Conservation (phyloP, 2,888 invertebrate species). For the Dicyrtomina minuta region DNA sequence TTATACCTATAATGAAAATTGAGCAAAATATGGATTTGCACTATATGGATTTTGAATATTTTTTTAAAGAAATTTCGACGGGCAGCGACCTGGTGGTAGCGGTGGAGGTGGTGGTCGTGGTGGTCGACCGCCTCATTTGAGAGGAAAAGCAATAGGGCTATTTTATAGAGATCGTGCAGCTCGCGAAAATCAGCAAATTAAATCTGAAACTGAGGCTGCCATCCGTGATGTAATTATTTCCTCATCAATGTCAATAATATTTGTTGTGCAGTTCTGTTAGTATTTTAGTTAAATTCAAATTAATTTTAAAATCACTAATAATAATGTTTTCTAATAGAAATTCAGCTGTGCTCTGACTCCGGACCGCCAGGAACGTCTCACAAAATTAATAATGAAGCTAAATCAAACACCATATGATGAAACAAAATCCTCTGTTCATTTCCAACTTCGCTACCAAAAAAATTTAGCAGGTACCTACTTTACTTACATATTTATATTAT, state of each 20-base stretch:
- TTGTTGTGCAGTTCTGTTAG: not conserved
- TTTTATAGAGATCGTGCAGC: conserved; percentile 32
- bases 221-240: conserved; percentile 22
- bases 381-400: not conserved
- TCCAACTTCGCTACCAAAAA: conserved; percentile 4
- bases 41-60: no score
- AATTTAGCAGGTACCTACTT: not conserved
- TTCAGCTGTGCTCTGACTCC: conserved; percentile 14
- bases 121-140: conserved; percentile 35
- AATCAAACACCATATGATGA: not conserved
- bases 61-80: no score
- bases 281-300: conserved; percentile 1
- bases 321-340: not conserved
- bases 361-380: conserved; percentile 6
- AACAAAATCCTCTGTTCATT: not conserved
- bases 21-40: no score
- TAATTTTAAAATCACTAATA: not conserved
- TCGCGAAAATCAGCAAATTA: not conserved
- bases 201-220: conserved; percentile 1
- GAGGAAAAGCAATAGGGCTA: conserved; percentile 42
- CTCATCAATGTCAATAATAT: no score
- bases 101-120: no score
- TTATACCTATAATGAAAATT: no score
- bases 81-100: no score
- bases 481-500: no score